phyloP scores from a whole-genome alignment of 1,140 invertebrate species.

The Bradynema listronoti region DNA sequence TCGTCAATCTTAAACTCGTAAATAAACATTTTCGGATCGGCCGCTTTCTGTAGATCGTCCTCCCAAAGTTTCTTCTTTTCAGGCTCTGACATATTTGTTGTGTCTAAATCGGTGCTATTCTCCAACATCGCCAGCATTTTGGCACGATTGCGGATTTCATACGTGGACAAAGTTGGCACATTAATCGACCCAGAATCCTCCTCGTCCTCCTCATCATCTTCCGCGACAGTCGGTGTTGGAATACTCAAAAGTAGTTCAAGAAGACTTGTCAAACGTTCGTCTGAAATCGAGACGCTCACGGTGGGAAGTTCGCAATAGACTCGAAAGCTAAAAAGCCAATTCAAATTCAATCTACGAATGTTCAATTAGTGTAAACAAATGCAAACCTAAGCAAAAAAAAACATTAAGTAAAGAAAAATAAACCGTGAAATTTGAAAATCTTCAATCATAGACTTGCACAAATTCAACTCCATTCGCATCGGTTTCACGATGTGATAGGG shows the following conservation, averaged over 20 bases:
- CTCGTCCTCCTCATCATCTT: constrained; percentile 18
- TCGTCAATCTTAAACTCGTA: constrained; percentile 48
- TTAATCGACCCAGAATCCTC: constrained; percentile 30
- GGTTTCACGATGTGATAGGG: constrained; percentile 67
- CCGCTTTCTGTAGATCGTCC: constrained; percentile 16
- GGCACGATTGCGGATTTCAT: constrained; percentile 49
- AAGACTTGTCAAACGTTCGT: constrained; percentile 61
- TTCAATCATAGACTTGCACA: constrained; percentile 79
- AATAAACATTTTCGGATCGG: constrained; percentile 25
- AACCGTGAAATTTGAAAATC: constrained; percentile 81
- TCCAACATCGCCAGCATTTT: constrained; percentile 59
- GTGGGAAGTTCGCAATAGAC: constrained; percentile 60
- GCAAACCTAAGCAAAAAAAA: too few relatives aligned
- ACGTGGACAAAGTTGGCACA: constrained; percentile 20
- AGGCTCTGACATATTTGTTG: too few relatives aligned
- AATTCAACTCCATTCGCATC: constrained; percentile 70
- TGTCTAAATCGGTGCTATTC: too few relatives aligned
- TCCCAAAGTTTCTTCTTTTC: constrained; percentile 52
- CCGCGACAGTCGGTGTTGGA: constrained; percentile 64
- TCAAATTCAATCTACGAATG: too few relatives aligned
- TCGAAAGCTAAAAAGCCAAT: constrained; percentile 43
- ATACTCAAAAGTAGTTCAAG: constrained; percentile 63
- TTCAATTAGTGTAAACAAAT: too few relatives aligned
- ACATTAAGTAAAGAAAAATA: too few relatives aligned
- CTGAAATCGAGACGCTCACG: constrained; percentile 61